Conservation (phyloP, 2,888 invertebrate species). For the Adelognathus sp. region DNA sequence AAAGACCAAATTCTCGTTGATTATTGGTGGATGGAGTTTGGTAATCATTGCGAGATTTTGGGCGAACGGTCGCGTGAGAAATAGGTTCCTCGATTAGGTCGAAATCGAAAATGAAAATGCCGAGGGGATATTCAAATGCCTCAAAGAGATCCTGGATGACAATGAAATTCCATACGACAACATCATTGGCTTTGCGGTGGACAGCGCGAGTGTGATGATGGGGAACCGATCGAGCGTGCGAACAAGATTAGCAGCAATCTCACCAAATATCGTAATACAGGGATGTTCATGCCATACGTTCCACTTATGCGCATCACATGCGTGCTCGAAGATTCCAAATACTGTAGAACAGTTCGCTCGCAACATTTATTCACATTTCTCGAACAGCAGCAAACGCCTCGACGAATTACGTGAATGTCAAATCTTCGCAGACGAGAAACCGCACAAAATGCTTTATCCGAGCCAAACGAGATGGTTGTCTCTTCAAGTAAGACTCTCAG, state of each 20-base stretch:
- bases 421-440: background rate
- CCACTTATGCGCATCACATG: conserved; percentile 55
- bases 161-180: conserved; percentile 48
- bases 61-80: background rate
- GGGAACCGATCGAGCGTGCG: conserved; percentile 36
- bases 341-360: conserved; percentile 53
- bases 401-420: background rate
- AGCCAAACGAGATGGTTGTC: conserved; percentile 9
- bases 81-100: conserved; percentile 34
- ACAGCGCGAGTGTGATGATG: conserved; percentile 48
- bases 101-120: conserved; percentile 20
- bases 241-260: conserved; percentile 20
- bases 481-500: background rate
- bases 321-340: conserved; percentile 45
- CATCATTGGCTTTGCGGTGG: conserved; percentile 43
- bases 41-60: conserved; percentile 46
- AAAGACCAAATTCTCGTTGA: conserved; percentile 57
- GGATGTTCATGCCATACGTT: conserved; percentile 46
- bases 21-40: conserved; percentile 63
- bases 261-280: conserved; percentile 39
- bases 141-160: conserved; percentile 30
- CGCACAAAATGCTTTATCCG: background rate
- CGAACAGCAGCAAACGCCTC: conserved; percentile 46
- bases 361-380: conserved; percentile 53
- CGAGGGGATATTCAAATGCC: conserved; percentile 33